Evolutionary conservation across 1,140 invertebrate genomes (phyloP).

Genomic region (Aphelinus atriplicis): DNA sequence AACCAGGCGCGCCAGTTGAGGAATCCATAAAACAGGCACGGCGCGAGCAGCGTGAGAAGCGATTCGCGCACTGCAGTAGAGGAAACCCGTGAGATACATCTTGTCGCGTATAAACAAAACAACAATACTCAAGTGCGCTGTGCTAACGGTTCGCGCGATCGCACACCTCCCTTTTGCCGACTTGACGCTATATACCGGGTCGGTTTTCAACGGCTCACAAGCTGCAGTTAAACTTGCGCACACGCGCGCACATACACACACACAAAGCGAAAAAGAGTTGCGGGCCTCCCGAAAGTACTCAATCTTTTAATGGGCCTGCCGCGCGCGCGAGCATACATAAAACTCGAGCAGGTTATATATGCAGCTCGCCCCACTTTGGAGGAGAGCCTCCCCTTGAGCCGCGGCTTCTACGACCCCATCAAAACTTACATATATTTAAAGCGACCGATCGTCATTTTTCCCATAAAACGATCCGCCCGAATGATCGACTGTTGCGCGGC

Average conservation of each 20-base stretch:
- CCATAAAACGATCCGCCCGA: conserved; percentile 43
- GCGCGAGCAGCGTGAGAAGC: no score
- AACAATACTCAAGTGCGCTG: no score
- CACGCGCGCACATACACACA: background rate
- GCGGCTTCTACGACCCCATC: conserved; percentile 36
- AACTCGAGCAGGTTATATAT: conserved; percentile 13
- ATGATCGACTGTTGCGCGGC: conserved; percentile 47
- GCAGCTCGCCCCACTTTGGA: background rate
- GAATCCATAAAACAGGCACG: no score
- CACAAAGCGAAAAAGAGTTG: conserved; percentile 6
- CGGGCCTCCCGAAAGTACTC: conserved; percentile 8
- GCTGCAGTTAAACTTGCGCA: background rate
- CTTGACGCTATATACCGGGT: no score
- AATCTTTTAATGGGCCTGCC: conserved; percentile 32
- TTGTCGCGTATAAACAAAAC: no score
- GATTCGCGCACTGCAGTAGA: no score
- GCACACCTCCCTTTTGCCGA: no score
- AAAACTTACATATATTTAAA: conserved; percentile 50
- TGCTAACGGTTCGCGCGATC: no score
- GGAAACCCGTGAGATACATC: no score
- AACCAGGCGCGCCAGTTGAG: no score
- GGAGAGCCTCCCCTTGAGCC: conserved; percentile 1
- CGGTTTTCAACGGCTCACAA: no score
- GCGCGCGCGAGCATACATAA: conserved; percentile 16
- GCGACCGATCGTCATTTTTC: conserved; percentile 45